Evolutionary conservation across 2,888 invertebrate genomes (phyloP).

Genomic region (Pristionchus maxplancki): DNA sequence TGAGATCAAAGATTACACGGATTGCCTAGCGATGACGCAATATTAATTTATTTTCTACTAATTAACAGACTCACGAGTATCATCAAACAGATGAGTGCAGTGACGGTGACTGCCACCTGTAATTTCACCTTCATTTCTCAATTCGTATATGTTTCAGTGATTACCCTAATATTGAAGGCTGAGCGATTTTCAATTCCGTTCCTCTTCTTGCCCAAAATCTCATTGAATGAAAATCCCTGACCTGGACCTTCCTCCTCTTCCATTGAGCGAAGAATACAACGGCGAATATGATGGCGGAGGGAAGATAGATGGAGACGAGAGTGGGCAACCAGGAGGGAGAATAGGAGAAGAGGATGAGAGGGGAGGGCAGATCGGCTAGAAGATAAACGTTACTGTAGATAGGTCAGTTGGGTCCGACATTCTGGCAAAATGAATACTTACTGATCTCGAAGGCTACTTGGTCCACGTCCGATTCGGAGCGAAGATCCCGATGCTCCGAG

Average conservation of each 20-base stretch:
- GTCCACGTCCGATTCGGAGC: conserved; percentile 42
- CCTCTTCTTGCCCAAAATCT: background rate
- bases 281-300: conserved; percentile 71
- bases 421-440: background rate
- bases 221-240: background rate
- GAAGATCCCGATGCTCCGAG: conserved; percentile 51
- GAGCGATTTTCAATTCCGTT: background rate
- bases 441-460: conserved; percentile 49
- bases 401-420: background rate
- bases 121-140: background rate
- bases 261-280: conserved; percentile 62
- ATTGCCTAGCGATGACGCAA: background rate
- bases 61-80: conserved; percentile 33
- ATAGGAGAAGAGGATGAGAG: conserved; percentile 62
- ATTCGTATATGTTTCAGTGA: background rate
- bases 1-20: background rate
- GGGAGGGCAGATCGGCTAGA: conserved; percentile 67
- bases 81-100: conserved; percentile 49
- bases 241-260: conserved; percentile 51
- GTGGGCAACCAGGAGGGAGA: conserved; percentile 67
- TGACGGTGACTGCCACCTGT: conserved; percentile 45
- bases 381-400: background rate
- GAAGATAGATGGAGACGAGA: conserved; percentile 69
- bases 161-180: background rate
- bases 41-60: background rate